Evolutionary conservation across 2,888 invertebrate species (phyloP).

Genomic region (Uropetala carovei): DNA sequence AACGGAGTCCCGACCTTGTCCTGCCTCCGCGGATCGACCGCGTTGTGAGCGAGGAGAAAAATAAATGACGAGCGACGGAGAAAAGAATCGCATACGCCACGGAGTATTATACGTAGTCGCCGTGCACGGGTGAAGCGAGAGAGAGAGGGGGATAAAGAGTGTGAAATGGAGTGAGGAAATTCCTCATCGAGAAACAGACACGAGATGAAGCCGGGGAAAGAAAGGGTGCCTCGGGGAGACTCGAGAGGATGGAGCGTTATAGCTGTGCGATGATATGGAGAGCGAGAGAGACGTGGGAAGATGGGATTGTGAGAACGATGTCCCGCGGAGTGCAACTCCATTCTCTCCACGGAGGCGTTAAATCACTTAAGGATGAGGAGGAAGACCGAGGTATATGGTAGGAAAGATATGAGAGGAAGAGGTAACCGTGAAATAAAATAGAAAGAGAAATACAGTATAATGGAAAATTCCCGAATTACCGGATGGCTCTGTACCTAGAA

Average conservation of each 20-base stretch:
- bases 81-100: neutral
- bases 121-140: too few species aligned
- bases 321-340: neutral
- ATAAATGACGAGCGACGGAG: neutral
- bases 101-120: too few species aligned
- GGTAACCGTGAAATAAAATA: neutral
- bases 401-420: neutral
- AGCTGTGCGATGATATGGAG: too few species aligned
- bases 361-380: neutral
- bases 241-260: too few species aligned
- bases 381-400: neutral
- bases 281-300: neutral
- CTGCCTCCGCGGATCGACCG: neutral
- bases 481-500: too few species aligned
- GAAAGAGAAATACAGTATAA: neutral
- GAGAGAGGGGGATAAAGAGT: too few species aligned
- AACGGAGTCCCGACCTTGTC: neutral
- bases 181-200: neutral
- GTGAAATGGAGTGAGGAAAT: too few species aligned
- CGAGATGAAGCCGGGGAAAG: neutral
- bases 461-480: too few species aligned
- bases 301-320: conserved; percentile 26
- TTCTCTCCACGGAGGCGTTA: neutral
- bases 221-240: too few species aligned
- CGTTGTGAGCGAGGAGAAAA: neutral